Percentiles rank a stretch among this genome's conserved stretches.
Evolutionary conservation across 1,140 invertebrate species (phyloP).

Genomic region (Leptinotarsa texana): DNA sequence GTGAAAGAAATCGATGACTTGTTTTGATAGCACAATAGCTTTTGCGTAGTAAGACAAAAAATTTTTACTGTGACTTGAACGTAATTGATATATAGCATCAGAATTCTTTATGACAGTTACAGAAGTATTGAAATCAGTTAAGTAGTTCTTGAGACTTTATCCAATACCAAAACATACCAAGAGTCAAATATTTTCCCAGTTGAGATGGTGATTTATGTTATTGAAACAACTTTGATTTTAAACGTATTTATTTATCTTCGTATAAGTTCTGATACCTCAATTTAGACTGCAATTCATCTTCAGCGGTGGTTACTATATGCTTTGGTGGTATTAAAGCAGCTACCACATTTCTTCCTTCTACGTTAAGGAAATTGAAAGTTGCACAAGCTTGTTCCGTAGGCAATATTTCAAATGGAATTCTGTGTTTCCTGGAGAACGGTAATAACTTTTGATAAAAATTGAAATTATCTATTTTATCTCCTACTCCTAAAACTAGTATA

Average conservation of each 20-base stretch:
- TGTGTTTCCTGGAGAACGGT: slow-evolving; percentile 60
- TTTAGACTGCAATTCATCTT: slow-evolving; percentile 58
- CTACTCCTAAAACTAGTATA: slow-evolving; percentile 77
- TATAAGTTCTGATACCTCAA: slow-evolving; percentile 57
- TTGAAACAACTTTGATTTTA: neutral
- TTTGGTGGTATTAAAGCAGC: slow-evolving; percentile 77
- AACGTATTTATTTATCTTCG: slow-evolving; percentile 46
- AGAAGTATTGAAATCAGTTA: no score
- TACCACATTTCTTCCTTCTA: slow-evolving; percentile 74
- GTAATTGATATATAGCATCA: no score
- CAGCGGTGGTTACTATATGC: slow-evolving; percentile 54
- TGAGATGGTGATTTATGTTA: neutral
- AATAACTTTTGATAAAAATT: slow-evolving; percentile 57
- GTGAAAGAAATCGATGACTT: no score
- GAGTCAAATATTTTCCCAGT: slow-evolving; percentile 13
- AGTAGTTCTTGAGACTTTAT: no score
- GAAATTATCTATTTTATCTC: slow-evolving; percentile 59
- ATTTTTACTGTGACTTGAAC: no score
- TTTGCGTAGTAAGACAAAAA: no score
- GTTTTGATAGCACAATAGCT: no score
- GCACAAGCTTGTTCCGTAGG: slow-evolving; percentile 75
- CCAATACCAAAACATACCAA: no score
- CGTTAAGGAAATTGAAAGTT: slow-evolving; percentile 83
- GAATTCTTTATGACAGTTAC: no score
- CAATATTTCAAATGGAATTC: slow-evolving; percentile 73